These are phyloP conservation scores for Lateolabrax maculatus DNA, from an alignment of 2,797 vertebrate genomes.

Conservation along the genomic window DNA sequence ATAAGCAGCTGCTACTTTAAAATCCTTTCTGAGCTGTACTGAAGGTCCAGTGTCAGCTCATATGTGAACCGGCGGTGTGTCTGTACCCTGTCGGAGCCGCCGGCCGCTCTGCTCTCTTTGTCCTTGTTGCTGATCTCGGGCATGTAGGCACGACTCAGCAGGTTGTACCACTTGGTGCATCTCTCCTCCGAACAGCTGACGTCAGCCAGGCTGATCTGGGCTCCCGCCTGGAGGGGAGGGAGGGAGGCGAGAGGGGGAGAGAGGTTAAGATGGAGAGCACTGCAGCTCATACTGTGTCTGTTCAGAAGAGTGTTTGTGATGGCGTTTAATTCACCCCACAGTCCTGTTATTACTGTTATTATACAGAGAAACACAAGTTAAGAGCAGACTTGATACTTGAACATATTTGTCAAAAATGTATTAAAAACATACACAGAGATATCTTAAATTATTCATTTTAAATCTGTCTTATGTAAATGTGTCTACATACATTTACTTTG, in stretches of 20 bases:
- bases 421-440: too few relatives aligned
- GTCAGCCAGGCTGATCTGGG: slow-evolving; percentile 96
- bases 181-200: slow-evolving; percentile 89
- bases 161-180: slow-evolving; percentile 94
- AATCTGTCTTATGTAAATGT: too few relatives aligned
- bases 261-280: background rate
- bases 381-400: too few relatives aligned
- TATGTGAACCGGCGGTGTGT: background rate
- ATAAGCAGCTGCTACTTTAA: background rate
- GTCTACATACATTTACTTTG: too few relatives aligned
- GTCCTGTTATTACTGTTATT: too few relatives aligned
- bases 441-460: too few relatives aligned
- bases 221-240: slow-evolving; percentile 87
- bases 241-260: background rate
- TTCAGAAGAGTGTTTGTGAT: too few relatives aligned
- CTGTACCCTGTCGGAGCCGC: slow-evolving; percentile 44
- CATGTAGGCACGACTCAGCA: slow-evolving; percentile 90
- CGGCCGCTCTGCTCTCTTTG: slow-evolving; percentile 56
- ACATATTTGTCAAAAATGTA: too few relatives aligned
- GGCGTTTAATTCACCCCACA: too few relatives aligned
- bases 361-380: too few relatives aligned
- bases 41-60: background rate
- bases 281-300: background rate
- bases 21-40: background rate
- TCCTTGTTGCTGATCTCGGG: slow-evolving; percentile 85